Conservation (phyloP, 2,797 vertebrate genomes). For the Anguilla pacifica region DNA sequence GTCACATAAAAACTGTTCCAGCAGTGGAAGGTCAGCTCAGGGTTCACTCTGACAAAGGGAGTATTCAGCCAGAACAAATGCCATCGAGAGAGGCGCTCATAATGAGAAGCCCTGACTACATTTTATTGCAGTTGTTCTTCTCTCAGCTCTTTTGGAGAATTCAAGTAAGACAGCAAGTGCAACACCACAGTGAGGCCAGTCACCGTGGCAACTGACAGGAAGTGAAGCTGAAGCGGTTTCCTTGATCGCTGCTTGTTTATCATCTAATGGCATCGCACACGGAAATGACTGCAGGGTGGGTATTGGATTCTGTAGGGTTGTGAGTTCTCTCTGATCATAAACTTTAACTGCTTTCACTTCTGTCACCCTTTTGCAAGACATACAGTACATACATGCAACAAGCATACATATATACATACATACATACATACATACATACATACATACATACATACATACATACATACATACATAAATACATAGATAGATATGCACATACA, state of each 20-base stretch:
- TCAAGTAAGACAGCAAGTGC: constrained; percentile 47
- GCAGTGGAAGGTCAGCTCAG: constrained; percentile 54
- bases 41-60: constrained; percentile 53
- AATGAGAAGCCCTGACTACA: constrained; percentile 48
- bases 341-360: constrained; percentile 31
- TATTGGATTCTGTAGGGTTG: constrained; percentile 16
- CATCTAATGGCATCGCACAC: constrained; percentile 75
- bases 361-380: constrained; percentile 17
- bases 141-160: constrained; percentile 50
- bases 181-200: constrained; percentile 66
- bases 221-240: constrained; percentile 80
- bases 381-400: no score
- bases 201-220: constrained; percentile 77
- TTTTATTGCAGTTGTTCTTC: constrained; percentile 48
- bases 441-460: no score
- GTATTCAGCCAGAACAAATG: constrained; percentile 40
- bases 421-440: no score
- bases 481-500: no score
- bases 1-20: constrained; percentile 58
- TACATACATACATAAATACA: no score
- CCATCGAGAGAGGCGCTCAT: constrained; percentile 13
- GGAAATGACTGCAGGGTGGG: constrained; percentile 59
- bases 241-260: constrained; percentile 79
- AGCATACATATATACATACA: no score
- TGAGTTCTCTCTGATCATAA: constrained; percentile 11